These are phyloP conservation scores for Umimayanthus kanabou DNA, from an alignment of 92 coral and sea anemone species.

Conservation along the genomic window DNA sequence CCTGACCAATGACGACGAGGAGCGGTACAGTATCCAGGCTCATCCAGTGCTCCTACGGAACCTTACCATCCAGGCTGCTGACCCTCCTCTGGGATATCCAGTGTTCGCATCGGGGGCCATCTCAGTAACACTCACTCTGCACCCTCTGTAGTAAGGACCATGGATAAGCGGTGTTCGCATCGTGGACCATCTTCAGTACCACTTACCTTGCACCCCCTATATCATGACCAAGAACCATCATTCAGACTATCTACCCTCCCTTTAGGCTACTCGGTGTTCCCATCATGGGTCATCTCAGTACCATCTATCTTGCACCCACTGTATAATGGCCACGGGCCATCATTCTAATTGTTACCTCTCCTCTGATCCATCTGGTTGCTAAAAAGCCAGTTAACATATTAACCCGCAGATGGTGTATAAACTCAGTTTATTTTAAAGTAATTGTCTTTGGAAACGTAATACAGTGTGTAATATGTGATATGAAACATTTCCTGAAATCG, in stretches of 20 bases:
- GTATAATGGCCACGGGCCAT: slow-evolving; percentile 6
- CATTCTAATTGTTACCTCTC: not conserved
- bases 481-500: no score
- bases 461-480: no score
- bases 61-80: slow-evolving; percentile 97
- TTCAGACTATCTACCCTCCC: not conserved
- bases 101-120: slow-evolving; percentile 46
- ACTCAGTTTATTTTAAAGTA: no score
- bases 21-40: slow-evolving; percentile 98
- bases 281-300: slow-evolving; percentile 83
- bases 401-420: no score
- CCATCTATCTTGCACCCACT: slow-evolving; percentile 62
- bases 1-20: slow-evolving; percentile 98
- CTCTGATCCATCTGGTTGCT: no score
- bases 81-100: slow-evolving; percentile 97
- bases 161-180: slow-evolving; percentile 94
- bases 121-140: no score
- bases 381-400: no score
- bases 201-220: slow-evolving; percentile 61
- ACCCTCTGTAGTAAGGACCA: slow-evolving; percentile 35
- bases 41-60: slow-evolving; percentile 94
- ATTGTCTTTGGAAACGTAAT: no score
- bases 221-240: not conserved
- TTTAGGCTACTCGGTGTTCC: slow-evolving; percentile 21
- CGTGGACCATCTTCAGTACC: slow-evolving; percentile 78